Evolutionary conservation across 2,113 vertebrate genomes (phyloP), one percentile per base, ranked within the genome.

Genomic region (Condylura cristata): DNA sequence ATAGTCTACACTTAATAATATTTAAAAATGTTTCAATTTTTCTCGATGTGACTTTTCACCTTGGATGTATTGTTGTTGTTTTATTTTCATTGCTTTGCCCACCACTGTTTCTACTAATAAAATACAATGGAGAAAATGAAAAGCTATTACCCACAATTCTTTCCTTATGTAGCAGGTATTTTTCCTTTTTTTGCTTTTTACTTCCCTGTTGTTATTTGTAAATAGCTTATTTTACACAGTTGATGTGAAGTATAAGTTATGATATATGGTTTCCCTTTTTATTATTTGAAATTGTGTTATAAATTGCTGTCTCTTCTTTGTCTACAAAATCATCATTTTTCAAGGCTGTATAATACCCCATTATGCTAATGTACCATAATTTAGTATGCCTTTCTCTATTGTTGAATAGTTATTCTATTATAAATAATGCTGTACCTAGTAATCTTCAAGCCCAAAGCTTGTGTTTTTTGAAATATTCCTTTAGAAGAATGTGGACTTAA

Each of bases 311-410:
- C 30, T 92, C 44, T 34, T 58, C 22, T 92, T 94, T 89, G 39
- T 95, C 63, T 94, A 76, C 51, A 86, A 60, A 94, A 83, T 83
- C 22, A 56, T 78, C 32, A 93, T 94, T 93, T 95, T 94, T 95
- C 87, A 94, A 56, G 74, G 56, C 16, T 70, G 37, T 82, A 32
- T 72, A 92, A 78, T 93, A 90, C 53, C 24, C n/a, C 28, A 44
- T 68, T 79, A 58, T 75, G 37, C 68, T 39, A 90, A 74, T 93
- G 8, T 72, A 32, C 61, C 41, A 78, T 63, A 76, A 94, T 90
- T 82, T 78, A 78, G 22, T n/a, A 90, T 81, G 9, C 2, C 9
- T 80, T 86, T 90, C 30, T 10, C 30, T 72, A 34, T 68, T 88
- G 20, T 58, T 60, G n/a, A 89, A 75, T 18, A 86, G 70, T 66